Evolutionary conservation across 2,797 vertebrate species (phyloP), one percentile per base, ranked within the genome.

Genomic region (Silurus aristotelis): DNA sequence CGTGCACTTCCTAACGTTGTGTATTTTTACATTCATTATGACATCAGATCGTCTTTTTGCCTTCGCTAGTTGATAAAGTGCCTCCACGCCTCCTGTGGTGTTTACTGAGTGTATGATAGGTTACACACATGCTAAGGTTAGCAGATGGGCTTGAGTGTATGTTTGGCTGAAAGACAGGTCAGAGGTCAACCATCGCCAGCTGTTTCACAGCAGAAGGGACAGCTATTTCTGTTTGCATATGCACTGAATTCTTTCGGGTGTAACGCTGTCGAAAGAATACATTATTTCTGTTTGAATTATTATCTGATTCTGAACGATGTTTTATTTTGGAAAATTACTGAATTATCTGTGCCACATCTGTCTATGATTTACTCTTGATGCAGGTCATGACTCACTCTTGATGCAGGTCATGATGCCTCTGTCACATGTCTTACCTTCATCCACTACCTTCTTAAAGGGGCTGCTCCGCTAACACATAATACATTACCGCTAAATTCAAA

Each of bases 111-210:
- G 60, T 17, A 68, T 64, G 52, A 78, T 60, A 38, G 81, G 56
- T 48, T 20, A 19, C n/a, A 78, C 17, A 48, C 60, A 19, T 66
- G 84, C 76, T 80, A 72, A 43, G 64, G 43, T 76, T 56, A 77
- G 77, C 46, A 66, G 31, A 76, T 58, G 75, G 5, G 70, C 76
- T 61, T 81, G 55, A 46, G n/a, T 79, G 52, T 72, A 84, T 48
- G 38, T 58, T 80, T 55, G 61, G 63, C 31, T 14, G 68, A 73
- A 22, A 10, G 19, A 79, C n/a, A 58, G 84, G 58, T 82, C 52
- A 76, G 76, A 58, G 80, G 80, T 84, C 60, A 56, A 83, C 73
- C 63, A 19, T 60, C 61, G 27, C n/a, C 84, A 87, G 84, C 78
- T 84, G 88, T 86, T 82, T 71, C 82, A 67, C 82, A 43, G 63